Base-by-base conservation (phyloP, 1,140 invertebrate species). In the Galendromus occidentalis region DNA sequence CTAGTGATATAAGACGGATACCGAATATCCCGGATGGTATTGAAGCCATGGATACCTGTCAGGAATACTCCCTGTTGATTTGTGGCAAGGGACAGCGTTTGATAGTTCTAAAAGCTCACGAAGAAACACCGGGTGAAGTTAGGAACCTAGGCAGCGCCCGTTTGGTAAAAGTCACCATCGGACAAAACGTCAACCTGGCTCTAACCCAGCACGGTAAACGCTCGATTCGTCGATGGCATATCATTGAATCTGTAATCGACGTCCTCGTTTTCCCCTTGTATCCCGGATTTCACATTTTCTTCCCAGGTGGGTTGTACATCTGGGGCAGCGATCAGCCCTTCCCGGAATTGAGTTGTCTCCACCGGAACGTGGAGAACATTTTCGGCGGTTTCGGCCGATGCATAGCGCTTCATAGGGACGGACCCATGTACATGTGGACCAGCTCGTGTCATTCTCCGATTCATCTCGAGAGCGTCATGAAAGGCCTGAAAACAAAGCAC, bases 271-370 rank as follows among this genome's bases (percentile, higher is more conserved):
- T n/a, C n/a, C n/a, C n/a, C n/a, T n/a, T n/a, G n/a, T n/a, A n/a
- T n/a, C n/a, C n/a, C n/a, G n/a, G 33, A 39, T 39, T 39, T 9
- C 33, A 9, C 33, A 4, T n/a, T 39, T 9, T 39, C 51, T 1
- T 2, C 51, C 17, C 22, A 59, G 51, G 51, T 29, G 51, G 51
- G 14, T 59, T 59, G 51, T 59, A 59, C 51, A 59, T 59, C 14
- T 59, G 51, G 51, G 51, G 51, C 22, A 25, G 25, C 14, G 51
- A 59, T 25, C 51, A 59, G 33, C 51, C 51, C n/a, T 59, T 59
- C 33, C 51, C 51, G 14, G 51, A 59, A 59, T 22, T 59, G 20
- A 59, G 51, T 33, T 59, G 51, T 25, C 33, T 59, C 6, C 51
- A 59, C 20, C n/a, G 25, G 25, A 29, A 33, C 33, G 51, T 59